Evolutionary conservation across 2,797 vertebrate species (phyloP).

Genomic region (Mallotus villosus): DNA sequence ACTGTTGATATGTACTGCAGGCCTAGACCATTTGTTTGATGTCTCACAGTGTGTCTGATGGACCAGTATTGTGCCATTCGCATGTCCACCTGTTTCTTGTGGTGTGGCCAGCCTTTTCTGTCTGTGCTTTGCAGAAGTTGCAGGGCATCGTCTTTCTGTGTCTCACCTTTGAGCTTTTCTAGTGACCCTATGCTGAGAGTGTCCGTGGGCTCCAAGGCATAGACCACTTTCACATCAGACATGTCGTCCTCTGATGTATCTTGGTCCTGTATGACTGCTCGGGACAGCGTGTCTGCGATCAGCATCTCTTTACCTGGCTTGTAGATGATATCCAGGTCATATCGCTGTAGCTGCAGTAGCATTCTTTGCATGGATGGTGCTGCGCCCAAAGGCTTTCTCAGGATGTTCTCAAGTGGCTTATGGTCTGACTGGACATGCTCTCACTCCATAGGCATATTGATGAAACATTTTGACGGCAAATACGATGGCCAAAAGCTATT

Average conservation of each 20-base stretch:
- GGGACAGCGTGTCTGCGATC: slow-evolving; percentile 10
- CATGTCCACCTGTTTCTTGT: slow-evolving; percentile 8
- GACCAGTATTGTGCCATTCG: slow-evolving; percentile 14
- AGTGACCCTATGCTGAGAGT: neutral
- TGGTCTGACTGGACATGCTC: slow-evolving; percentile 31
- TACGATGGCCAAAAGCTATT: slow-evolving; percentile 25
- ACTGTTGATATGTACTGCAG: slow-evolving; percentile 1
- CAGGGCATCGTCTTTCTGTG: slow-evolving; percentile 12
- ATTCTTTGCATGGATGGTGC: slow-evolving; percentile 28
- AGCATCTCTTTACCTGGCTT: slow-evolving; percentile 7
- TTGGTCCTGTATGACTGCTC: neutral
- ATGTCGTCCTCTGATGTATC: slow-evolving; percentile 3
- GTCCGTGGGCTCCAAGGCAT: slow-evolving; percentile 18
- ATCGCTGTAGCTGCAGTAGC: slow-evolving; percentile 16
- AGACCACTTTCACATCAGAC: slow-evolving; percentile 12
- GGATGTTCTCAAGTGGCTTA: slow-evolving; percentile 31
- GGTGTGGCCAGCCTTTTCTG: slow-evolving; percentile 14
- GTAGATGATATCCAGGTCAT: slow-evolving; percentile 12
- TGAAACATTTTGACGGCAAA: slow-evolving; percentile 27
- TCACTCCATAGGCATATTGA: slow-evolving; percentile 20
- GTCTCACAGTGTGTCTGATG: slow-evolving; percentile 13
- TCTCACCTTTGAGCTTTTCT: slow-evolving; percentile 12
- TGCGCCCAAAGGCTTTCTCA: slow-evolving; percentile 17
- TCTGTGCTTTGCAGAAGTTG: slow-evolving; percentile 16
- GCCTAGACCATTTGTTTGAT: slow-evolving; percentile 8